Evolutionary conservation across 2,113 vertebrate species (phyloP).

Genomic region (Dicrurus megarhynchus): DNA sequence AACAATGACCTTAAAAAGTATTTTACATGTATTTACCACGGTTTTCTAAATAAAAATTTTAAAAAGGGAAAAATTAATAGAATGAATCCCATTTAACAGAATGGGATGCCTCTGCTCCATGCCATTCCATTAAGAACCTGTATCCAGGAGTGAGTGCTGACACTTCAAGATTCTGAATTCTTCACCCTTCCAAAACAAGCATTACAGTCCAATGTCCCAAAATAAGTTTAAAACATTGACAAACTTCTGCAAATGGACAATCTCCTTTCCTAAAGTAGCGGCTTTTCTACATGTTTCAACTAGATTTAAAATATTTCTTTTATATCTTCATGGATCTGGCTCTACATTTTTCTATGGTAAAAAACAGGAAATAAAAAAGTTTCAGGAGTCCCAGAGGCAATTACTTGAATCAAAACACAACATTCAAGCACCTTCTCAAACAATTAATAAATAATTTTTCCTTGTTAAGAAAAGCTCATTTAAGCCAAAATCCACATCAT

Average conservation of each 20-base stretch:
- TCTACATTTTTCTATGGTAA: background rate
- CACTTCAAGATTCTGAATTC: background rate
- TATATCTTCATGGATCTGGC: background rate
- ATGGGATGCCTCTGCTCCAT: background rate
- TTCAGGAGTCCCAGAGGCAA: background rate
- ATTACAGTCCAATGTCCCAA: background rate
- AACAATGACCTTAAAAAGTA: background rate
- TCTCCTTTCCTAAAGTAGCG: background rate
- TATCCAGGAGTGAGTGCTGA: background rate
- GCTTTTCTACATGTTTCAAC: background rate
- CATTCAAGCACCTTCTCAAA: background rate
- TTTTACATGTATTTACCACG: background rate
- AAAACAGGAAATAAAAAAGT: constrained; percentile 5
- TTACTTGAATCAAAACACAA: background rate
- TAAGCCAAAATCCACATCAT: constrained; percentile 1
- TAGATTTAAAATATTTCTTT: background rate
- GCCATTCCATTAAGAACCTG: background rate
- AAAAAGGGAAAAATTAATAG: background rate
- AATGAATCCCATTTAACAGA: background rate
- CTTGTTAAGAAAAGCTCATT: background rate
- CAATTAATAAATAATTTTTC: constrained; percentile 23
- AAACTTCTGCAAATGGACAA: background rate
- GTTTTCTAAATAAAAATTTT: background rate
- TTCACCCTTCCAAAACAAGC: background rate
- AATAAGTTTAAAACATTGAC: background rate